phyloP scores from a whole-genome alignment of 2,113 vertebrate species.

The Ictalurus punctatus region DNA sequence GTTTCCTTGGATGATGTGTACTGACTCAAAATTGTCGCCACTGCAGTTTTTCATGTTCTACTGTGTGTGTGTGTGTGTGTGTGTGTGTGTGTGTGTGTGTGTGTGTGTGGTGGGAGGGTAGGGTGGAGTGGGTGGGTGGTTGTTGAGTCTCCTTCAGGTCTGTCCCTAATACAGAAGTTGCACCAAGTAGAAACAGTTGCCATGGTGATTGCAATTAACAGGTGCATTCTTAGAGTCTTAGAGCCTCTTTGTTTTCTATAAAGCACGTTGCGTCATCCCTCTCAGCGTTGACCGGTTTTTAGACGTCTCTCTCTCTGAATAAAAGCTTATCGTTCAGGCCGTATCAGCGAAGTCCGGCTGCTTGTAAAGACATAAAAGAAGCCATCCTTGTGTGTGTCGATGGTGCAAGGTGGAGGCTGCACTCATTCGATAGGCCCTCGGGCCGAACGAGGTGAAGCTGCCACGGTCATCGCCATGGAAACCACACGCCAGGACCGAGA shows the following conservation, averaged over 20 bases:
- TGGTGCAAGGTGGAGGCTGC: constrained; percentile 34
- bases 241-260: constrained; percentile 24
- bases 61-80: neutral
- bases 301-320: neutral
- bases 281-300: neutral
- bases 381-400: constrained; percentile 10
- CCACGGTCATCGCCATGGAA: constrained; percentile 49
- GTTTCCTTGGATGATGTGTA: too few relatives aligned
- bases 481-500: constrained; percentile 37
- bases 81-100: neutral
- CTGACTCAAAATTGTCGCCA: neutral
- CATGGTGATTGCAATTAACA: constrained; percentile 51
- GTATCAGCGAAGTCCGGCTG: constrained; percentile 19
- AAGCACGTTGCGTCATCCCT: constrained; percentile 19
- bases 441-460: constrained; percentile 44
- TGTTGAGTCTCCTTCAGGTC: constrained; percentile 30
- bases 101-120: neutral
- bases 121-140: neutral
- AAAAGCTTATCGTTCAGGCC: constrained; percentile 14
- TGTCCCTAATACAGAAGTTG: constrained; percentile 39
- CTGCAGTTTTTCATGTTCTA: neutral
- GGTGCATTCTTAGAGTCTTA: constrained; percentile 32
- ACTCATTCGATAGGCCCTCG: constrained; percentile 19
- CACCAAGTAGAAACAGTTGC: constrained; percentile 25
- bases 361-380: neutral